phyloP scores from a whole-genome alignment of 2,888 invertebrate genomes.

The Scaptodrosophila latifasciaeformis region DNA sequence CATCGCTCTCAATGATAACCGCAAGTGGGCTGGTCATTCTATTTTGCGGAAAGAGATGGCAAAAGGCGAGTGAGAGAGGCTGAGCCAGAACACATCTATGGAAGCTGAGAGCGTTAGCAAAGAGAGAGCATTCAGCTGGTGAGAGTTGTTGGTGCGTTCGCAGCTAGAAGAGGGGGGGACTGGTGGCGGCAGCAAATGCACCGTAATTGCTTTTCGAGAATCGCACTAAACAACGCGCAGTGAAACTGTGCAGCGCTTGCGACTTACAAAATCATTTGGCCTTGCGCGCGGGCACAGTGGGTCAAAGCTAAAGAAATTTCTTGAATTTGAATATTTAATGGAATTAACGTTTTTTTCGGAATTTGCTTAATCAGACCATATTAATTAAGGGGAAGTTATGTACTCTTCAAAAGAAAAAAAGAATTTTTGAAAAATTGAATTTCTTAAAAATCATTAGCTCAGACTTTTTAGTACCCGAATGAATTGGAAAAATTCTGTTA shows the following conservation, averaged over 20 bases:
- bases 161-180: too few species aligned
- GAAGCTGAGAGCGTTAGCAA: neutral
- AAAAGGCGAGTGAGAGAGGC: neutral
- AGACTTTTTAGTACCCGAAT: too few species aligned
- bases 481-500: too few species aligned
- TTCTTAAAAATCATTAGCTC: too few species aligned
- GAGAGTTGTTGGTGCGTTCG: too few species aligned
- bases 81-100: neutral
- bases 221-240: constrained; percentile 8
- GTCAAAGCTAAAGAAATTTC: too few species aligned
- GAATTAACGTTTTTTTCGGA: too few species aligned
- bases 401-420: too few species aligned
- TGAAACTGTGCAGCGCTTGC: constrained; percentile 10
- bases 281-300: constrained; percentile 27
- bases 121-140: too few species aligned
- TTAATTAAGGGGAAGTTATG: too few species aligned
- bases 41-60: neutral
- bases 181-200: neutral
- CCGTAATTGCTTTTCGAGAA: constrained; percentile 7
- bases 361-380: too few species aligned
- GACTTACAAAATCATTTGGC: neutral
- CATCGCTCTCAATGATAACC: constrained; percentile 31
- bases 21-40: constrained; percentile 20
- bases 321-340: neutral
- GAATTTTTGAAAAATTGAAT: too few species aligned